These are phyloP conservation scores for Pachycephus smyrnensis DNA, from an alignment of 2,888 invertebrate species.

Conservation along the genomic window DNA sequence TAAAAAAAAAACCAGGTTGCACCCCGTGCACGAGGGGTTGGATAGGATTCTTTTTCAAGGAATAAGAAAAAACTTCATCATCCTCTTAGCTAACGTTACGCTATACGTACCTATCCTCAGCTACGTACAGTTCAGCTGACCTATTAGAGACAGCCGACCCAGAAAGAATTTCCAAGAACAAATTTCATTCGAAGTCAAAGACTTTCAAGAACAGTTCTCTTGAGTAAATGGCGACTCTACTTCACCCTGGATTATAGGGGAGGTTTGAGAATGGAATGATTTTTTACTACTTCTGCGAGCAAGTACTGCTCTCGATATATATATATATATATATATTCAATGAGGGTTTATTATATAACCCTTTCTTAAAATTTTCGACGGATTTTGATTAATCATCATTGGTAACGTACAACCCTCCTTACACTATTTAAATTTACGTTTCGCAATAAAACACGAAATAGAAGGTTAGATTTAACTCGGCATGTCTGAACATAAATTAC, in stretches of 20 bases:
- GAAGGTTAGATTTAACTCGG: background rate
- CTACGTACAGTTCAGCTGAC: constrained; percentile 23
- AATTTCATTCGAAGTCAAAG: constrained; percentile 10
- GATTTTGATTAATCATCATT: background rate
- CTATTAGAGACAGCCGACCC: constrained; percentile 32
- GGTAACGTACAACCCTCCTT: background rate
- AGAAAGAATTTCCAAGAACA: constrained; percentile 10
- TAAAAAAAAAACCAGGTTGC: background rate
- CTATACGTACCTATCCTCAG: constrained; percentile 10
- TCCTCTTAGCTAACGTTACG: background rate
- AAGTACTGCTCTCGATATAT: background rate
- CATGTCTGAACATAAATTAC: background rate
- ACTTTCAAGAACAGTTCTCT: background rate
- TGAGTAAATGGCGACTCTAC: background rate
- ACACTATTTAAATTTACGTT: background rate
- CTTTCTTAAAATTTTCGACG: no score
- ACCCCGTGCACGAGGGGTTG: background rate
- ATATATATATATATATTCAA: no score
- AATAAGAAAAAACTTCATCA: background rate
- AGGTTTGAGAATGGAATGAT: background rate
- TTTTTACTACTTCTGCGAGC: background rate
- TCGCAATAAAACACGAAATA: background rate
- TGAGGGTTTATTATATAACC: no score
- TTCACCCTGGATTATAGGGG: background rate
- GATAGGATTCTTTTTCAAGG: background rate